Evolutionary conservation across 2,888 invertebrate genomes (phyloP), one percentile per base, ranked within the genome.

Genomic region (Lasioglossum marginatum): DNA sequence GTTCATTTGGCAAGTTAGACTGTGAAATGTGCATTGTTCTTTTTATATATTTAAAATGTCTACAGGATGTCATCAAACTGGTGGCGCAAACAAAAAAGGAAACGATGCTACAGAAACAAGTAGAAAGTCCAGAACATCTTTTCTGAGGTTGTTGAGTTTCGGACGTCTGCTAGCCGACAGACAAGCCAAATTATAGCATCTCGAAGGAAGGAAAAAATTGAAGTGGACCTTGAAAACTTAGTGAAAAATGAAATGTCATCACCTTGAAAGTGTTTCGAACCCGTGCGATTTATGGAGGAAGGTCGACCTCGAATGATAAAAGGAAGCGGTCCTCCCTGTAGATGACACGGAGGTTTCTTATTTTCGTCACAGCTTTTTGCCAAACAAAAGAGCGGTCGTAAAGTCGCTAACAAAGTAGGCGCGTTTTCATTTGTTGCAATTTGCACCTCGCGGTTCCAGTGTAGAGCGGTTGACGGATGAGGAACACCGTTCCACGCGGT

Each of bases 351-450:
- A 4, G 12, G 63, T 31, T 63, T 63, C 16, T 6, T 16, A 31
- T 31, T 63, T 31, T 63, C 31, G 63, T 2, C 27, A 1, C 63
- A 31, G 16, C 63, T 40, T 70, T 70, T 70, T 1, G 37, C 12
- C 4, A 2, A n/a, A 70, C n/a, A n/a, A 37, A 5, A 12, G 8
- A 23, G 10, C 12, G 23, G 37, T 23, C 73, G 37, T 40, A 31
- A 57, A 70, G 31, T 40, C 71, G 63, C 31, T 31, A 63, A 40
- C 27, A n/a, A 43, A 45, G 66, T 43, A 31, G 19, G 57, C 48
- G 27, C 43, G 27, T 57, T 82, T 74, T 66, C 31, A 79, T 82
- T 82, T 82, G 82, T 70, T 79, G n/a, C 74, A 82, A 82, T 82
- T 82, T 82, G 74, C 82, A 82, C 43, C 48, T 43, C 37, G 37